These are phyloP conservation scores for Diadegma fenestrale DNA, from an alignment of 2,888 invertebrate species.

Conservation along the genomic window DNA sequence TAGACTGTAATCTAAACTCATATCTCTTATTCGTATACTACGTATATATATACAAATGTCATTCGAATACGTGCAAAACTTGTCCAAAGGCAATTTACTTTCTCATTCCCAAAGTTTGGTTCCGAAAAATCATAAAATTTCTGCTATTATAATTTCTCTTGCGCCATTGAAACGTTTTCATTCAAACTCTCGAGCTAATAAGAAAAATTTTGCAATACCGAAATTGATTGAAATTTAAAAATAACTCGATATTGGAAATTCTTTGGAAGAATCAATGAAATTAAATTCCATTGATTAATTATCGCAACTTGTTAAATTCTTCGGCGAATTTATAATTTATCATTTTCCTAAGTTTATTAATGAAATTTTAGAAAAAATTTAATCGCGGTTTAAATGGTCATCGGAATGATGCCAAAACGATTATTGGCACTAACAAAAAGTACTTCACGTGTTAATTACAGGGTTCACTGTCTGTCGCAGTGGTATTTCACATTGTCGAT, in stretches of 20 bases:
- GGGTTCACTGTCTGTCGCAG: slow-evolving; percentile 28
- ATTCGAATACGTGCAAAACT: slow-evolving; percentile 13
- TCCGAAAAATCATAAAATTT: not conserved
- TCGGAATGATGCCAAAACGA: not conserved
- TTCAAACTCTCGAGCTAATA: not conserved
- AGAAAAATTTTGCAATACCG: not conserved
- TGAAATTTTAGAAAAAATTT: not conserved
- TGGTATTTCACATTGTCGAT: slow-evolving; percentile 24
- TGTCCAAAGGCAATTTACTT: not conserved
- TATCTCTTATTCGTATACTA: slow-evolving; percentile 63
- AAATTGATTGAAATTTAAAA: too few species aligned
- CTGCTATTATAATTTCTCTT: not conserved
- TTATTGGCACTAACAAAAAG: not conserved
- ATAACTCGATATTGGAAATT: not conserved
- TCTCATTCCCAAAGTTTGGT: not conserved
- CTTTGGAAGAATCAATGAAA: not conserved
- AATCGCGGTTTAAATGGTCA: not conserved
- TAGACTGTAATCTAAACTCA: slow-evolving; percentile 65
- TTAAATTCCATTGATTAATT: not conserved
- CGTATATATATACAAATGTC: slow-evolving; percentile 60
- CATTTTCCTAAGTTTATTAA: not conserved
- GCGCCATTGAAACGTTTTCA: not conserved
- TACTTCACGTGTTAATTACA: slow-evolving; percentile 24
- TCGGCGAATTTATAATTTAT: not conserved
- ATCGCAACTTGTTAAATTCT: not conserved